Conservation (phyloP, 2,797 vertebrate species). For the Eupleurogrammus muticus region DNA sequence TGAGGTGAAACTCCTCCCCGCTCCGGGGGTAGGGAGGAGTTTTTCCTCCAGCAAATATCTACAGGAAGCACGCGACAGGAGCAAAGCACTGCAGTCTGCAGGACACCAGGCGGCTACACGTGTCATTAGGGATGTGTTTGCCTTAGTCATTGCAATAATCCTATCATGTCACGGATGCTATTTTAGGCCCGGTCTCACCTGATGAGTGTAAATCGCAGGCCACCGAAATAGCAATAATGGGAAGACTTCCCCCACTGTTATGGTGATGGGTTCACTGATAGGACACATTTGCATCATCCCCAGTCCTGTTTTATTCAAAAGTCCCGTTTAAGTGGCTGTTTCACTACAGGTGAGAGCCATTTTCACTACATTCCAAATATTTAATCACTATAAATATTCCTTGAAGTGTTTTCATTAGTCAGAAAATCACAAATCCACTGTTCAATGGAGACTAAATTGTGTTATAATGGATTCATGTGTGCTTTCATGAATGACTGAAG, state of each 20-base stretch:
- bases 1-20: slow-evolving; percentile 28
- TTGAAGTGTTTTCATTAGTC: slow-evolving; percentile 45
- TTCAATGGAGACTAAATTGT: slow-evolving; percentile 24
- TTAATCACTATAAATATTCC: slow-evolving; percentile 57
- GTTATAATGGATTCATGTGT: slow-evolving; percentile 33
- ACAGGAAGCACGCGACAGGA: slow-evolving; percentile 8
- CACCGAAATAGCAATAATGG: slow-evolving; percentile 45
- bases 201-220: slow-evolving; percentile 5
- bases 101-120: slow-evolving; percentile 11
- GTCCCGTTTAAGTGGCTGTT: slow-evolving; percentile 21
- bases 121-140: slow-evolving; percentile 26
- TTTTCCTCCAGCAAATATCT: slow-evolving; percentile 29
- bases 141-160: slow-evolving; percentile 21
- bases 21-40: slow-evolving; percentile 7
- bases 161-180: slow-evolving; percentile 17
- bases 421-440: slow-evolving; percentile 21
- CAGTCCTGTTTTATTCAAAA: slow-evolving; percentile 34
- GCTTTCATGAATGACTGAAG: slow-evolving; percentile 24
- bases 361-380: slow-evolving; percentile 43
- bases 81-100: background rate
- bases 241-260: slow-evolving; percentile 19
- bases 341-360: background rate
- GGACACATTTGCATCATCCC: slow-evolving; percentile 43
- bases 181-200: slow-evolving; percentile 31
- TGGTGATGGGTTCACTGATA: slow-evolving; percentile 25